Percentiles rank a stretch among this genome's conserved stretches.
Evolutionary conservation across 2,888 invertebrate genomes (phyloP).

Genomic region (Epsilonema sp.): DNA sequence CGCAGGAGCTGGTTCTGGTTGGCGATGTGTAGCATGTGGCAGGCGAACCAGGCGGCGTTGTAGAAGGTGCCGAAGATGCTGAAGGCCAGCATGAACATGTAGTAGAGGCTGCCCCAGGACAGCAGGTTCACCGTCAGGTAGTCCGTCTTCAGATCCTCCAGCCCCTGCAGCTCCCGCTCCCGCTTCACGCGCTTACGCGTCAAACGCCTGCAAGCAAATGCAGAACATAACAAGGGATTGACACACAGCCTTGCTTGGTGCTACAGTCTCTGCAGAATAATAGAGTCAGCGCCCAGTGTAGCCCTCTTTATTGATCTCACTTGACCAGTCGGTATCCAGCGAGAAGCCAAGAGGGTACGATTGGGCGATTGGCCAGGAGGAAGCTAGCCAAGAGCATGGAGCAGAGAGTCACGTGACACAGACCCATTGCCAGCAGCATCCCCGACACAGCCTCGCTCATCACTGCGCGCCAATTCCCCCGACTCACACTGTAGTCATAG

Average conservation of each 20-base stretch:
- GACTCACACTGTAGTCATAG: constrained; percentile 3
- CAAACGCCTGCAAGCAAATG: no score
- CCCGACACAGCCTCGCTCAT: constrained; percentile 8
- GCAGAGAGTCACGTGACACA: constrained; percentile 26
- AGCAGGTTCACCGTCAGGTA: constrained; percentile 2
- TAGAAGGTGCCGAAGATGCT: constrained; percentile 27
- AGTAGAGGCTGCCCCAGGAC: neutral
- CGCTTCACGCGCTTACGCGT: no score
- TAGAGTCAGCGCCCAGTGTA: no score
- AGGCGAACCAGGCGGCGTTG: constrained; percentile 29
- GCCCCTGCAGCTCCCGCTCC: neutral
- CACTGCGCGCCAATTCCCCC: neutral
- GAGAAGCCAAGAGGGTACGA: neutral
- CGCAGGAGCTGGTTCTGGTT: constrained; percentile 29
- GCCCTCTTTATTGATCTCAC: no score
- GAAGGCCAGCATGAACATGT: constrained; percentile 23
- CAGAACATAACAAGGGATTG: no score
- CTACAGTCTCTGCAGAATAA: no score
- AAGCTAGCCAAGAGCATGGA: constrained; percentile 28
- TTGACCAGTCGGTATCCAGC: no score
- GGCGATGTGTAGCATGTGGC: constrained; percentile 30
- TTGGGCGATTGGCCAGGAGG: constrained; percentile 27
- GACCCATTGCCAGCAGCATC: constrained; percentile 20
- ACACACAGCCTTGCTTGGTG: no score
- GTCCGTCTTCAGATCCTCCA: neutral